phyloP scores from a whole-genome alignment of 1,140 invertebrate species.

The Plodia interpunctella region DNA sequence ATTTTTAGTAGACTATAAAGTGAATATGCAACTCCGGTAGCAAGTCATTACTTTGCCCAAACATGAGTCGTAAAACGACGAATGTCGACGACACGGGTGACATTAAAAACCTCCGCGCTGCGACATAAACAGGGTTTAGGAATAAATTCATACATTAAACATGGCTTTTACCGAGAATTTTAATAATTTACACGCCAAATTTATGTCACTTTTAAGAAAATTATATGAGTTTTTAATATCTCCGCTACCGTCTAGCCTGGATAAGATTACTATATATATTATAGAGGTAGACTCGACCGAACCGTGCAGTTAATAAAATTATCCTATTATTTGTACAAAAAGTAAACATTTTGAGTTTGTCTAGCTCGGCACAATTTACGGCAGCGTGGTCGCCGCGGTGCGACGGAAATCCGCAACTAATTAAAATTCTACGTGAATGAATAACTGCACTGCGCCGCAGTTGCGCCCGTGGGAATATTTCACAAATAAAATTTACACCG shows the following conservation, averaged over 20 bases:
- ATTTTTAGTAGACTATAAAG: too few relatives aligned
- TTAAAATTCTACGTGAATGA: conserved; percentile 70
- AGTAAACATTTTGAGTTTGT: background rate
- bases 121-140: conserved; percentile 7
- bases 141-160: conserved; percentile 6
- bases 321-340: too few relatives aligned
- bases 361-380: conserved; percentile 25
- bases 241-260: background rate
- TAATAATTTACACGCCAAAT: background rate
- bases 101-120: conserved; percentile 9
- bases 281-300: too few relatives aligned
- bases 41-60: background rate
- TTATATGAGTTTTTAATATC: background rate
- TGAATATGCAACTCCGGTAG: background rate
- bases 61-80: conserved; percentile 8
- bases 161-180: background rate
- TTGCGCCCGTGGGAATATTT: conserved; percentile 32
- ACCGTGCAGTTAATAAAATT: too few relatives aligned
- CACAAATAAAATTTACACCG: conserved; percentile 29
- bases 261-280: background rate
- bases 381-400: conserved; percentile 28
- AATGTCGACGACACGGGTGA: conserved; percentile 9
- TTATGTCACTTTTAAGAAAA: conserved; percentile 3
- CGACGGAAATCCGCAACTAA: conserved; percentile 61
- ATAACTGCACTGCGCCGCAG: conserved; percentile 48